phyloP scores from a whole-genome alignment of 2,113 vertebrate species.

The Upupa epops region DNA sequence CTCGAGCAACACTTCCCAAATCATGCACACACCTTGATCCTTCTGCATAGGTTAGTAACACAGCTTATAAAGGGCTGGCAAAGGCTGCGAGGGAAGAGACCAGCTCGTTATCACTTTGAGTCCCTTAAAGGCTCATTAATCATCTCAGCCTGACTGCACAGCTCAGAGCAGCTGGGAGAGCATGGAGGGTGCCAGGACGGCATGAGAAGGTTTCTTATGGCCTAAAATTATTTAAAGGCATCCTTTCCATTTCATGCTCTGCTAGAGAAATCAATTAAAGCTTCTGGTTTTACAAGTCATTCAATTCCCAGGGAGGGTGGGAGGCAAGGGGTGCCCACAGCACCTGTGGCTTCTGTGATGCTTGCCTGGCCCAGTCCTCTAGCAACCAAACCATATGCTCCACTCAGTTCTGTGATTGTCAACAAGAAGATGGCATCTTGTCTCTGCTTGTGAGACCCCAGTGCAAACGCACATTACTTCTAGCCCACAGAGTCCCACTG shows the following conservation, averaged over 20 bases:
- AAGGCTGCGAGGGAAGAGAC: background rate
- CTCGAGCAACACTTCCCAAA: background rate
- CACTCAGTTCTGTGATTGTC: fast-evolving
- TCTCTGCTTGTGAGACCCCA: background rate
- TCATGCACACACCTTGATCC: background rate
- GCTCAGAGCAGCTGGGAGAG: background rate
- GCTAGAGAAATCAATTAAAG: background rate
- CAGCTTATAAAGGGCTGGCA: background rate
- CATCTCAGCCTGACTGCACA: background rate
- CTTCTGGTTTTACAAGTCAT: background rate
- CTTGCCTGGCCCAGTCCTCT: background rate
- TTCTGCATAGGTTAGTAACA: background rate
- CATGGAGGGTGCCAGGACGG: background rate
- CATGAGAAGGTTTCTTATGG: background rate
- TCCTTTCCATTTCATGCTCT: background rate
- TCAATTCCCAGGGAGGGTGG: background rate
- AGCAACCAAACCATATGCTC: background rate
- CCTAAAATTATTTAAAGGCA: background rate
- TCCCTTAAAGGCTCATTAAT: conserved; percentile 57
- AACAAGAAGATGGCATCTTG: background rate
- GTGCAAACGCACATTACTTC: background rate
- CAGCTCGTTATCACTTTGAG: background rate
- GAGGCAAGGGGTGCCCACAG: background rate
- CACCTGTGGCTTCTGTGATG: background rate
- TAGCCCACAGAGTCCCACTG: background rate